Evolutionary conservation across 2,797 vertebrate genomes (phyloP).

Genomic region (Graptemys geographica): DNA sequence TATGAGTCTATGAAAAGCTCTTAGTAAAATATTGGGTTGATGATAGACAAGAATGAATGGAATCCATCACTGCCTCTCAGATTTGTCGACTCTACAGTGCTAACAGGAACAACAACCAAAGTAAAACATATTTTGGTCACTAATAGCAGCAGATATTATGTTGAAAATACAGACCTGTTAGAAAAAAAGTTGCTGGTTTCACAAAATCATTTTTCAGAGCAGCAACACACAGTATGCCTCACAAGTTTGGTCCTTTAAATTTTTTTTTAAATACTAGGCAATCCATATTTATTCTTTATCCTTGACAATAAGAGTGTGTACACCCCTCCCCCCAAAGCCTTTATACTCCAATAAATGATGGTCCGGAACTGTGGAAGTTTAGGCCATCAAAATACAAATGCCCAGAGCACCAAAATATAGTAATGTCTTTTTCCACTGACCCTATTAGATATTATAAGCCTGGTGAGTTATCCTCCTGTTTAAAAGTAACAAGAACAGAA

Average conservation of each 20-base stretch:
- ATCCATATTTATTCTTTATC: background rate
- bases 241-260: conserved; percentile 24
- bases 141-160: background rate
- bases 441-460: background rate
- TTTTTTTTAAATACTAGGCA: background rate
- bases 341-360: background rate
- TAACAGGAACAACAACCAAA: background rate
- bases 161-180: background rate
- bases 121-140: conserved; percentile 11
- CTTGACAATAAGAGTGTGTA: background rate
- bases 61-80: background rate
- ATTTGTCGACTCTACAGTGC: background rate
- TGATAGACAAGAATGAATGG: conserved; percentile 1
- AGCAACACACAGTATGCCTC: background rate
- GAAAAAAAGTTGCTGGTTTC: background rate
- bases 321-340: background rate
- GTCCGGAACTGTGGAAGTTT: background rate
- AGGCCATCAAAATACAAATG: background rate
- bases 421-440: background rate
- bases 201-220: background rate
- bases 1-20: no score
- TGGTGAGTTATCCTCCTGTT: background rate
- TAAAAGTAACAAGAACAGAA: background rate
- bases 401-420: background rate
- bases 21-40: background rate